phyloP scores from a whole-genome alignment of 2,888 invertebrate genomes.

The Xestobium rufovillosum region DNA sequence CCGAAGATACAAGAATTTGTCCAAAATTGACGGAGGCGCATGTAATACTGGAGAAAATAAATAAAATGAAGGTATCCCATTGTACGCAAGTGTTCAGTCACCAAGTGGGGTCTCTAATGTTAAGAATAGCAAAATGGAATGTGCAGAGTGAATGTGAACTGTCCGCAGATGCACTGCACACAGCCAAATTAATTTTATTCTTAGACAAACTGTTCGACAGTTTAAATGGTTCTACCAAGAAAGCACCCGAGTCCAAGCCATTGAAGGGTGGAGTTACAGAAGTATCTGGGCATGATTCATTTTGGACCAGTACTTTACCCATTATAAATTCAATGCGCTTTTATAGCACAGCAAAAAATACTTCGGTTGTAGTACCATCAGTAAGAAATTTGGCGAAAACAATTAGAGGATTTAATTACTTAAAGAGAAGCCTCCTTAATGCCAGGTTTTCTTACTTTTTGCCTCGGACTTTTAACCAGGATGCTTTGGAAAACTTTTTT shows the following conservation, averaged over 20 bases:
- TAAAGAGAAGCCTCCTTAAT: conserved; percentile 7
- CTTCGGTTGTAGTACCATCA: conserved; percentile 10
- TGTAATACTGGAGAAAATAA: conserved; percentile 16
- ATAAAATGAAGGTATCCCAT: conserved; percentile 22
- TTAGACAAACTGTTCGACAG: conserved; percentile 21
- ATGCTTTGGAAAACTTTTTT: conserved; percentile 20
- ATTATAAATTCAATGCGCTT: conserved; percentile 14
- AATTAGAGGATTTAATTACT: conserved; percentile 15
- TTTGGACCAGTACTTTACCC: conserved; percentile 13
- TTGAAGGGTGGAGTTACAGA: conserved; percentile 17
- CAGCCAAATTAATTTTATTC: conserved; percentile 21
- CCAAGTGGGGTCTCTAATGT: conserved; percentile 20
- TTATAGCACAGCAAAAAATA: conserved; percentile 8
- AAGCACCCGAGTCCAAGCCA: conserved; percentile 11
- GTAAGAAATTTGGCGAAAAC: conserved; percentile 16
- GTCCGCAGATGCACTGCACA: conserved; percentile 13
- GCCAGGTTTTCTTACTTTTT: conserved; percentile 3
- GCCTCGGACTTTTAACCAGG: conserved; percentile 19
- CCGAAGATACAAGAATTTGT: conserved; percentile 13
- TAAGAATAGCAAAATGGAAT: conserved; percentile 17
- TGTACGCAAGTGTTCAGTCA: conserved; percentile 22
- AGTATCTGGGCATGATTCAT: conserved; percentile 13
- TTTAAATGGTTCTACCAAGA: conserved; percentile 14
- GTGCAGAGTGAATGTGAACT: conserved; percentile 7
- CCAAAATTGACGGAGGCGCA: conserved; percentile 19